Conservation (phyloP, 2,888 invertebrate genomes). For the Cephus sareptanus region DNA sequence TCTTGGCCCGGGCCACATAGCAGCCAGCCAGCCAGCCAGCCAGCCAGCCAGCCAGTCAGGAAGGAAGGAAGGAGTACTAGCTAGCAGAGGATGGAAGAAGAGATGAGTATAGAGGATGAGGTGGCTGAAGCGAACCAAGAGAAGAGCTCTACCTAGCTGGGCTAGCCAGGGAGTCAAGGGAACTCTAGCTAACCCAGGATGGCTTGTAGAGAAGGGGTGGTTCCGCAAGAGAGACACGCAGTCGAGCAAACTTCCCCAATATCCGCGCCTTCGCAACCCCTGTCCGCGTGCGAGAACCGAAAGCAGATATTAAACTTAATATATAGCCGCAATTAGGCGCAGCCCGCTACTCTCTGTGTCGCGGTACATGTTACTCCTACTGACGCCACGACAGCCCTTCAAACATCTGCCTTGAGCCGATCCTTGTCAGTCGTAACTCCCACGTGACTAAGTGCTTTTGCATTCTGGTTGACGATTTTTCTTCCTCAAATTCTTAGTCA, state of each 20-base stretch:
- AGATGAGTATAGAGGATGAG: not conserved
- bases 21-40: not conserved
- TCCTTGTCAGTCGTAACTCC: not conserved
- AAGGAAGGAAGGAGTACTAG: conserved; percentile 14
- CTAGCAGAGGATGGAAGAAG: conserved; percentile 8
- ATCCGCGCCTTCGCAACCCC: conserved; percentile 33
- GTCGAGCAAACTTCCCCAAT: conserved; percentile 55
- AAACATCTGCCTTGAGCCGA: conserved; percentile 8
- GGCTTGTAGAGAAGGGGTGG: conserved; percentile 16
- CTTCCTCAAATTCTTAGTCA: not conserved
- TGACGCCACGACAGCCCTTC: conserved; percentile 13
- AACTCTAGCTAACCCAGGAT: not conserved
- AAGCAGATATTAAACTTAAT: conserved; percentile 62
- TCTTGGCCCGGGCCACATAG: conserved; percentile 29
- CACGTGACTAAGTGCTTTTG: not conserved
- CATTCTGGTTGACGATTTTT: not conserved
- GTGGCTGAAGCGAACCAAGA: conserved; percentile 2
- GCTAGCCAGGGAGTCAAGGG: not conserved
- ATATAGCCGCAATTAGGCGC: conserved; percentile 62
- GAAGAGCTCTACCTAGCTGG: not conserved
- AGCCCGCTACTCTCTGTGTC: conserved; percentile 35
- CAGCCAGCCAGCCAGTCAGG: not conserved
- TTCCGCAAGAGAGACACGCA: conserved; percentile 32
- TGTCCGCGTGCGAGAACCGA: conserved; percentile 43
- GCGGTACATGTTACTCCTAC: conserved; percentile 8